Evolutionary conservation across 1,140 invertebrate species (phyloP).

Genomic region (Homalodisca vitripennis): DNA sequence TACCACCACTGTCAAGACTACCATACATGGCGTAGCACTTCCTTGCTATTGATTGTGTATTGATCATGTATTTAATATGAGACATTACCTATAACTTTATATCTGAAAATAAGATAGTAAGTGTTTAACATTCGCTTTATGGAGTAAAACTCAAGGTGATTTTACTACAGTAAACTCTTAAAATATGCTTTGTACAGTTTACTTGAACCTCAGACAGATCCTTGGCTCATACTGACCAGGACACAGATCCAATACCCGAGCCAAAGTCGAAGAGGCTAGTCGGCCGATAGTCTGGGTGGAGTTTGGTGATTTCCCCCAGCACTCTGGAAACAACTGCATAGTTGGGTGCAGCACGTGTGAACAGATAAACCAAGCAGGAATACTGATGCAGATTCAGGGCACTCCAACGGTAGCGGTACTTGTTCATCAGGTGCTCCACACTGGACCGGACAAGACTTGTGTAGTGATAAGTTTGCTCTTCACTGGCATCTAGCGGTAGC

Average conservation of each 20-base stretch:
- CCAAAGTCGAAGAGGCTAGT: conserved; percentile 85
- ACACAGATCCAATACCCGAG: conserved; percentile 80
- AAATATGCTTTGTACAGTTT: too few species aligned
- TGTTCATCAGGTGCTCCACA: conserved; percentile 52
- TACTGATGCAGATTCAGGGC: conserved; percentile 65
- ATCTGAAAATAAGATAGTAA: too few species aligned
- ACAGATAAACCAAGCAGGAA: conserved; percentile 65
- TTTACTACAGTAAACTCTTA: too few species aligned
- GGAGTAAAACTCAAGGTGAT: too few species aligned
- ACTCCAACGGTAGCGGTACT: conserved; percentile 66
- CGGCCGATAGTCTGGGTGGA: conserved; percentile 68
- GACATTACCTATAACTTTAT: too few species aligned
- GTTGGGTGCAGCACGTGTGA: conserved; percentile 66
- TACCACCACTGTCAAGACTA: too few species aligned
- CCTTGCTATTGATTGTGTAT: too few species aligned
- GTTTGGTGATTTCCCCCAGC: conserved; percentile 68
- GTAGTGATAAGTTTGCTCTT: conserved; percentile 45
- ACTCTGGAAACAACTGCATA: conserved; percentile 70
- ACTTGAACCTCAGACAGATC: too few species aligned
- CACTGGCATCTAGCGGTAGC: conserved; percentile 45
- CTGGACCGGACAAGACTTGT: conserved; percentile 40
- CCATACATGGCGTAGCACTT: too few species aligned
- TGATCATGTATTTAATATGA: too few species aligned
- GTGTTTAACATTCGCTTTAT: too few species aligned
- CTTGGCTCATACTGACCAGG: conserved; percentile 73